Evolutionary conservation across 2,113 vertebrate species (phyloP).

Genomic region (Hippocampus guttulatus): DNA sequence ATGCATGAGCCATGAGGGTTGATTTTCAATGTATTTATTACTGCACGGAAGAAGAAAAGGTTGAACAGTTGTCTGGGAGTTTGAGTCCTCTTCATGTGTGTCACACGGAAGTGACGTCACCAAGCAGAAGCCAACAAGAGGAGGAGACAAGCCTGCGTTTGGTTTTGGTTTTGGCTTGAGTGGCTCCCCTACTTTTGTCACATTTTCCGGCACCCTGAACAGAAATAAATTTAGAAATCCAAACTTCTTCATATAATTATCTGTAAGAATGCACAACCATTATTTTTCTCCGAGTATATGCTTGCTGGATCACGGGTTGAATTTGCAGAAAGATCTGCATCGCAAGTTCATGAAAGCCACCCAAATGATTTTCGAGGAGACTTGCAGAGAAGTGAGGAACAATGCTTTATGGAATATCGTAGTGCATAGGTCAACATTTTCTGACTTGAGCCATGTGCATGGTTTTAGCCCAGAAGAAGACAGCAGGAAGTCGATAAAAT

Average conservation of each 20-base stretch:
- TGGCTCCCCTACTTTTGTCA: background rate
- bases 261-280: constrained; percentile 3
- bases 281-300: constrained; percentile 18
- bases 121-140: too few relatives aligned
- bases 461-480: constrained; percentile 13
- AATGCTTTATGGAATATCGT: constrained; percentile 21
- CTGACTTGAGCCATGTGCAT: constrained; percentile 36
- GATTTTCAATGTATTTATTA: too few relatives aligned
- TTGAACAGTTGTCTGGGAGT: too few relatives aligned
- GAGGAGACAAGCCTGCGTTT: too few relatives aligned
- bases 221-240: constrained; percentile 6
- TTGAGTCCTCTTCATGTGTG: too few relatives aligned
- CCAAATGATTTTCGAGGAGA: constrained; percentile 38
- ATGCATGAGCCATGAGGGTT: too few relatives aligned
- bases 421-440: constrained; percentile 30
- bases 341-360: constrained; percentile 19
- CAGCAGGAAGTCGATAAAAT: constrained; percentile 1
- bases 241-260: background rate
- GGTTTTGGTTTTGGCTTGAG: too few relatives aligned
- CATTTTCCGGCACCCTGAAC: constrained; percentile 2
- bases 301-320: constrained; percentile 20
- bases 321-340: constrained; percentile 37
- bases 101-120: too few relatives aligned
- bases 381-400: constrained; percentile 36
- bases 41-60: too few relatives aligned